Percentiles rank a stretch among this genome's conserved stretches.
Conservation (phyloP, 1,140 invertebrate species). For the Steinernema feltiae region DNA sequence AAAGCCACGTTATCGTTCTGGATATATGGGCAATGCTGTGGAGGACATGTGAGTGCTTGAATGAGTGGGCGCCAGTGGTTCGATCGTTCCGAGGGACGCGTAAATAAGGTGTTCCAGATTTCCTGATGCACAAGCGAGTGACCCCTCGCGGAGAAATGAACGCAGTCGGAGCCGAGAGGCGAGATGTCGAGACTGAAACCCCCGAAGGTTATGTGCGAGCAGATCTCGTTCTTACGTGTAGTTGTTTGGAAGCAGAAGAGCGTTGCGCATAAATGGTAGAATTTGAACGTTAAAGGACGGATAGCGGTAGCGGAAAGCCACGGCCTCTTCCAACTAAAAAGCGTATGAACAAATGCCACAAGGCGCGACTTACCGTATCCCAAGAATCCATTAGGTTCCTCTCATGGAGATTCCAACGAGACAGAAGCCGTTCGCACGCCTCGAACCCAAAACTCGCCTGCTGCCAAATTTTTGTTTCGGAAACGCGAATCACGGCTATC, state of each 20-base stretch:
- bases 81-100: background rate
- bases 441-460: background rate
- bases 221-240: background rate
- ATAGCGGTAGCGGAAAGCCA: background rate
- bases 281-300: background rate
- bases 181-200: background rate
- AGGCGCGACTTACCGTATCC: background rate
- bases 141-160: background rate
- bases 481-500: background rate
- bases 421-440: background rate
- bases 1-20: background rate
- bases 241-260: background rate
- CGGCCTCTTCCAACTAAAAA: background rate
- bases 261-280: background rate
- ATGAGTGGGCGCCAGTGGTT: background rate
- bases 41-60: background rate
- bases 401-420: background rate
- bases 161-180: background rate
- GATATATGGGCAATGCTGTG: background rate
- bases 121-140: background rate
- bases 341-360: background rate
- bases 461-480: background rate
- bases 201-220: too few relatives aligned
- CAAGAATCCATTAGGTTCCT: background rate
- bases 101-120: background rate